phyloP scores from a whole-genome alignment of 2,888 invertebrate species.

The Cryptus armator region DNA sequence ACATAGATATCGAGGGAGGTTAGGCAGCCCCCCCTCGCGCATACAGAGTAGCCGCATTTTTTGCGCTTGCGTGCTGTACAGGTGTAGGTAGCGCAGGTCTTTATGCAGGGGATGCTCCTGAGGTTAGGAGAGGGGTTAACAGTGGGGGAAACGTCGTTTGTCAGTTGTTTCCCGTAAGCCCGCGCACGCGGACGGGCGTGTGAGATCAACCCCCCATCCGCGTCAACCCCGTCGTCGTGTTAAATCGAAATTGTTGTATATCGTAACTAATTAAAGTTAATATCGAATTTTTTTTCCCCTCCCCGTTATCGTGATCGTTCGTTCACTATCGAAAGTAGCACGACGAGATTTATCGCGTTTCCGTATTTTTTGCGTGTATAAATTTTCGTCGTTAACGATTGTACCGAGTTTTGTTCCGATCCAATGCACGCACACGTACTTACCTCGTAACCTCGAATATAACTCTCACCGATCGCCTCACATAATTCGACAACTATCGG shows the following conservation, averaged over 20 bases:
- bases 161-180: conserved; percentile 84
- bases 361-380: not conserved
- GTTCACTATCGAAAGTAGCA: not conserved
- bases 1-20: conserved; percentile 2
- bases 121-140: conserved; percentile 28
- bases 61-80: conserved; percentile 58
- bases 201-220: conserved; percentile 70
- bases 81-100: conserved; percentile 55
- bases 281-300: conserved; percentile 22
- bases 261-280: not conserved
- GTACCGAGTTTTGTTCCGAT: conserved; percentile 1
- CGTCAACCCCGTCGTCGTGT: conserved; percentile 60
- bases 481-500: not conserved
- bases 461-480: not conserved
- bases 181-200: conserved; percentile 84
- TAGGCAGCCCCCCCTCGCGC: conserved; percentile 23
- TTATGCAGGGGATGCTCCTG: conserved; percentile 53
- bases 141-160: conserved; percentile 78
- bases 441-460: not conserved
- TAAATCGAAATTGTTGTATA: conserved; percentile 35
- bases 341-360: not conserved
- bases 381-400: not conserved
- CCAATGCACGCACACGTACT: not conserved
- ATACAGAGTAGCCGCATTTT: conserved; percentile 36
- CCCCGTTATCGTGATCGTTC: conserved; percentile 1